phyloP scores from a whole-genome alignment of 2,888 invertebrate species.

The Cheiracanthium punctorium region DNA sequence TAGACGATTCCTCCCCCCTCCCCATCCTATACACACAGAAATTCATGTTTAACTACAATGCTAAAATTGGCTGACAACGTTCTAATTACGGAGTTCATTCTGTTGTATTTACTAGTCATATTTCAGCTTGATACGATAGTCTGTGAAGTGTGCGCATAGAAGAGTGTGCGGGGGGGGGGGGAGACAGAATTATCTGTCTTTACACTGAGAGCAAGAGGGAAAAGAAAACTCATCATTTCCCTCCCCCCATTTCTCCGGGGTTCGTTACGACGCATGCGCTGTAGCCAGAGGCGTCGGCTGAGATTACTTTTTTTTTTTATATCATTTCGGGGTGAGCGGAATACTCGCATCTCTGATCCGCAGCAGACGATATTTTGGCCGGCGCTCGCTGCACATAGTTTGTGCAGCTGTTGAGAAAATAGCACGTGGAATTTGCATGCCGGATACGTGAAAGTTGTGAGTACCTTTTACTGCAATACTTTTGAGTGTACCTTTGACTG shows the following conservation, averaged over 20 bases:
- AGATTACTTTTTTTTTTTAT: conserved; percentile 13
- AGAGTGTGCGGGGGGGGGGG: neutral
- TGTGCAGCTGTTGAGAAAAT: conserved; percentile 17
- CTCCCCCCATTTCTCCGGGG: too few relatives aligned
- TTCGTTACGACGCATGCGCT: neutral
- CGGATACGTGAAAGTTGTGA: conserved; percentile 4
- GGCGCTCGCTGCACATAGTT: neutral
- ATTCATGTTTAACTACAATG: neutral
- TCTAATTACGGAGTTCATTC: neutral
- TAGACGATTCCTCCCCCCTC: too few relatives aligned
- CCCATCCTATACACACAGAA: too few relatives aligned
- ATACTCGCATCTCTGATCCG: neutral
- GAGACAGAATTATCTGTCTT: neutral
- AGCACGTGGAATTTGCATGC: conserved; percentile 39
- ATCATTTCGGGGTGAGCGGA: neutral
- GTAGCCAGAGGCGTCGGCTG: conserved; percentile 2
- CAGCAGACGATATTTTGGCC: neutral
- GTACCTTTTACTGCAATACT: too few relatives aligned
- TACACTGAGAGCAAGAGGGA: too few relatives aligned
- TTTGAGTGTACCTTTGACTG: too few relatives aligned
- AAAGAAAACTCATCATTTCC: too few relatives aligned
- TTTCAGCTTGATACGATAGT: too few relatives aligned
- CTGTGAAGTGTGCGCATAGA: too few relatives aligned
- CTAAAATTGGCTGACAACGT: neutral
- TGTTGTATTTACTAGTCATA: neutral